Conservation (phyloP, 30 jellyfish, hydroid and myxozoan genomes). For the Morbakka virulenta region DNA sequence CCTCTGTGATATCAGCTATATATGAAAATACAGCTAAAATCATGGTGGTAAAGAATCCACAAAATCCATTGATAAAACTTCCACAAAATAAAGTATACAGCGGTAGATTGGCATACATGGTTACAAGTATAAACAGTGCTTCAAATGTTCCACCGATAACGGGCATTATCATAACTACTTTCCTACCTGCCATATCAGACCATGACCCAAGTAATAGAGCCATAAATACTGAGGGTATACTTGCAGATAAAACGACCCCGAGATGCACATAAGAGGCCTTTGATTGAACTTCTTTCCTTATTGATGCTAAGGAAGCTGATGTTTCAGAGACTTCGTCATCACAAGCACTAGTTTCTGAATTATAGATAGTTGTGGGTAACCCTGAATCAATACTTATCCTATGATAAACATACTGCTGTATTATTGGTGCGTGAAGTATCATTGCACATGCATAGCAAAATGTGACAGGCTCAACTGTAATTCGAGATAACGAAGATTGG, state of each 20-base stretch:
- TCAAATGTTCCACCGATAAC: conserved; percentile 86
- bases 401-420: conserved; percentile 90
- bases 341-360: conserved; percentile 80
- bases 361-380: conserved; percentile 51
- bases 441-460: conserved; percentile 98
- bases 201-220: conserved; percentile 92
- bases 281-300: conserved; percentile 76
- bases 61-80: conserved; percentile 83
- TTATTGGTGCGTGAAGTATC: conserved; percentile 96
- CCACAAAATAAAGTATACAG: conserved; percentile 76
- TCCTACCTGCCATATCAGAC: conserved; percentile 96
- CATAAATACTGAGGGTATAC: conserved; percentile 90
- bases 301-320: conserved; percentile 11
- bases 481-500: background rate
- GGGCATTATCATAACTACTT: conserved; percentile 76
- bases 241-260: conserved; percentile 88
- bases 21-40: conserved; percentile 90
- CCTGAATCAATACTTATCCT: conserved; percentile 64
- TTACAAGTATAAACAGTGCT: conserved; percentile 58
- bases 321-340: conserved; percentile 30
- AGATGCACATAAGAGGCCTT: conserved; percentile 86
- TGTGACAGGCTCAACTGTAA: conserved; percentile 96
- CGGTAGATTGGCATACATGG: conserved; percentile 75
- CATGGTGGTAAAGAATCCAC: conserved; percentile 97
- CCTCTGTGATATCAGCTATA: conserved; percentile 88